phyloP scores from a whole-genome alignment of 2,113 vertebrate species.

The Cavia aperea region DNA sequence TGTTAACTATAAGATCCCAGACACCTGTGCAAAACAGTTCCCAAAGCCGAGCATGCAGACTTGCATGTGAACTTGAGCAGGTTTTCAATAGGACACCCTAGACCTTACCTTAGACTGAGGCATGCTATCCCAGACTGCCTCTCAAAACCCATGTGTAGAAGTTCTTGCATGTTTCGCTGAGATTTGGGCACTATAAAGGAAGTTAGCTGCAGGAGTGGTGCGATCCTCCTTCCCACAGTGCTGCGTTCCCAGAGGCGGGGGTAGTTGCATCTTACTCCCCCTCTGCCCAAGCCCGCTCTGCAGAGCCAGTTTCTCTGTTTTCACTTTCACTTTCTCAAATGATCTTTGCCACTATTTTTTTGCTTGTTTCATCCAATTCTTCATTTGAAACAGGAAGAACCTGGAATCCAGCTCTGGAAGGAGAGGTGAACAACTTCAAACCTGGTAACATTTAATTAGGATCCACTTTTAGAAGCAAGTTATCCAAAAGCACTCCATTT shows the following conservation, averaged over 20 bases:
- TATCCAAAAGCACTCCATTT: neutral
- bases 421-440: neutral
- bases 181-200: no score
- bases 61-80: neutral
- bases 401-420: neutral
- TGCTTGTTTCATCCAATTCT: neutral
- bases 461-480: neutral
- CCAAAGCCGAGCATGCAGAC: neutral
- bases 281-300: neutral
- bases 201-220: no score
- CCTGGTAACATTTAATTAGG: neutral
- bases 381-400: neutral
- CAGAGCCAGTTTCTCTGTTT: neutral
- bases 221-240: no score
- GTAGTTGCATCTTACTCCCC: neutral
- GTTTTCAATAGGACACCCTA: neutral
- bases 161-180: neutral
- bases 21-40: neutral
- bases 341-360: neutral
- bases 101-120: neutral
- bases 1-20: neutral
- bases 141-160: neutral
- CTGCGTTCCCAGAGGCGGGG: neutral
- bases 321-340: neutral
- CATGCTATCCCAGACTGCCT: neutral